Conservation (phyloP, 35 echinoderm and acorn worm genomes). For the Patiria miniata region DNA sequence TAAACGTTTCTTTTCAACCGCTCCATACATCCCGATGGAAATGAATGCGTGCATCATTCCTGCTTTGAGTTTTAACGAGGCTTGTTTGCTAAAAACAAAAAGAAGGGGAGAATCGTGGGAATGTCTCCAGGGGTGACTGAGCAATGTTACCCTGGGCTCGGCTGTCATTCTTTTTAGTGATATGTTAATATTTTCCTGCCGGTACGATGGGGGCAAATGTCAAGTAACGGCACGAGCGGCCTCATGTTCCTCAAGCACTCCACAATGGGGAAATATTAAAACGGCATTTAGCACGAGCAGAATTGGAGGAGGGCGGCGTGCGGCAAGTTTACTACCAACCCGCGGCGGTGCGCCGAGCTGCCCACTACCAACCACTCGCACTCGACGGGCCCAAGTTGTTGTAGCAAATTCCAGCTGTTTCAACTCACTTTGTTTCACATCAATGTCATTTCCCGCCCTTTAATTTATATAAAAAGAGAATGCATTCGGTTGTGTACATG, state of each 20-base stretch:
- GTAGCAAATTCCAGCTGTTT: constrained; percentile 25
- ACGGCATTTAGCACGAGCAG: too few relatives aligned
- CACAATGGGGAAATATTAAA: constrained; percentile 13
- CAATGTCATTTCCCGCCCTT: neutral
- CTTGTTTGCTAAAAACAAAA: too few relatives aligned
- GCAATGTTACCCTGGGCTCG: too few relatives aligned
- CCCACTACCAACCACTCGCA: constrained; percentile 20
- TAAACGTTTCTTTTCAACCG: too few relatives aligned
- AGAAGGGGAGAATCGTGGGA: too few relatives aligned
- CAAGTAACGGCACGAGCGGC: constrained; percentile 11
- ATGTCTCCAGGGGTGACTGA: too few relatives aligned
- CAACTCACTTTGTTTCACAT: neutral
- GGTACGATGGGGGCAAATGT: constrained; percentile 12
- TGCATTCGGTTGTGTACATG: too few relatives aligned
- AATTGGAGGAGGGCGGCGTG: neutral
- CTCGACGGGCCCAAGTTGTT: neutral
- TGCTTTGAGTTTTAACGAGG: too few relatives aligned
- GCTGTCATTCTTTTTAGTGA: neutral
- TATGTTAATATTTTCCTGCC: constrained; percentile 12
- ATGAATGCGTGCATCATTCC: too few relatives aligned
- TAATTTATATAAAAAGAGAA: too few relatives aligned
- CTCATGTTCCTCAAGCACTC: constrained; percentile 4
- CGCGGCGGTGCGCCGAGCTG: neutral
- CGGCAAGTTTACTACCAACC: neutral
- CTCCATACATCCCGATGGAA: too few relatives aligned